Base-by-base conservation (phyloP, 2,113 vertebrate species). In the Thunnus thynnus region DNA sequence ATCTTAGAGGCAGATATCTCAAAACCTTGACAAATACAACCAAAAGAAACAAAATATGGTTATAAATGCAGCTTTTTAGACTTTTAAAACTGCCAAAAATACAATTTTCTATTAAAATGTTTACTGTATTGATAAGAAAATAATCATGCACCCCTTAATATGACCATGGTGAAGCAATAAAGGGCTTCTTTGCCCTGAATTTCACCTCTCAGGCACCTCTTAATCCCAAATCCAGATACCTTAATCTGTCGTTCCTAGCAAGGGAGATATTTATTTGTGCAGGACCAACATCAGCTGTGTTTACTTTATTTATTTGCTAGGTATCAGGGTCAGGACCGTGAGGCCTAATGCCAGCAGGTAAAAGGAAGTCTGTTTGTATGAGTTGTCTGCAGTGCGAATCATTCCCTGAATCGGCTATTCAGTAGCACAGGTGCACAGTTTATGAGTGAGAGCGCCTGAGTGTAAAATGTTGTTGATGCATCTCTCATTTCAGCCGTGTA, bases 401-500 rank as follows among this genome's bases (percentile, higher is more conserved):
- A 44, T 44, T 22, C 16, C 8, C 36, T n/a, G 50, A 56, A 25
- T 30, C 25, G 50, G n/a, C 32, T 6, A 36, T 36, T 36, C 1
- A 36, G 5, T 36, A 36, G 32, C 32, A 36, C 32, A 36, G 32
- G 32, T 36, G 32, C 32, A 32, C 30, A 32, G 30, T 5, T 3
- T 3, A 32, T 5, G 3, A 32, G 30, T 5, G 30, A 22, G 1
- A 22, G 22, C 22, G 22, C 22, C 22, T 22, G 22, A 22, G 1
- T 22, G 22, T 22, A 22, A 22, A 32, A 32, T 71, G 52, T 25
- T 72, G 52, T 54, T 22, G 3, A 8, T 47, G 18, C 63, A 44
- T 48, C 46, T 69, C 18, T 55, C 36, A 2, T 83, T 65, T 66
- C 52, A 65, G 67, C 12, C 22, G 61, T n/a, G 58, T 3, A 18